phyloP scores from a whole-genome alignment of 2,113 vertebrate genomes.

The Conger conger region DNA sequence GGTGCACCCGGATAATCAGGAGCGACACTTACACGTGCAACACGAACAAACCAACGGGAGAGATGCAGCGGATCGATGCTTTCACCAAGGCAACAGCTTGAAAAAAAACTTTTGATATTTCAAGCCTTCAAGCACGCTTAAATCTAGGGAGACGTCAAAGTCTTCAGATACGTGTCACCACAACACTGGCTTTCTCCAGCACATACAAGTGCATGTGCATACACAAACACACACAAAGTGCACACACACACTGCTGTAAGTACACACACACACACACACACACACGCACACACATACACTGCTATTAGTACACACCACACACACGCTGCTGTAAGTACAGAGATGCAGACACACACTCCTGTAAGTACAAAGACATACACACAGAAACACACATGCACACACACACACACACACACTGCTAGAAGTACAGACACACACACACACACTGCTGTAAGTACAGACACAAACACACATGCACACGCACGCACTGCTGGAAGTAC shows the following conservation, averaged over 20 bases:
- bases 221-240: neutral
- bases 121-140: neutral
- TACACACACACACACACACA: neutral
- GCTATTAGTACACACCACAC: too few species aligned
- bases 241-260: too few species aligned
- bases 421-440: too few species aligned
- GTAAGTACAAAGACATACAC: too few species aligned
- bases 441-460: too few species aligned
- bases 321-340: too few species aligned
- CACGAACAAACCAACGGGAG: neutral
- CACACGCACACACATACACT: too few species aligned
- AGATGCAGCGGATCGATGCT: neutral
- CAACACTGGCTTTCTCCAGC: neutral
- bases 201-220: too few species aligned
- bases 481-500: too few species aligned
- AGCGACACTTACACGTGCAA: neutral
- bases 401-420: too few species aligned
- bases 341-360: too few species aligned
- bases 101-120: neutral
- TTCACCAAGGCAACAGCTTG: neutral
- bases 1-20: neutral
- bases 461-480: neutral
- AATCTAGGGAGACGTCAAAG: neutral
- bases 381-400: too few species aligned
- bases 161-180: neutral